A percentile compares a stretch with the other conserved stretches of the same genome.
Evolutionary conservation across 2,113 vertebrate genomes (phyloP).

Genomic region (Lasiurus borealis): DNA sequence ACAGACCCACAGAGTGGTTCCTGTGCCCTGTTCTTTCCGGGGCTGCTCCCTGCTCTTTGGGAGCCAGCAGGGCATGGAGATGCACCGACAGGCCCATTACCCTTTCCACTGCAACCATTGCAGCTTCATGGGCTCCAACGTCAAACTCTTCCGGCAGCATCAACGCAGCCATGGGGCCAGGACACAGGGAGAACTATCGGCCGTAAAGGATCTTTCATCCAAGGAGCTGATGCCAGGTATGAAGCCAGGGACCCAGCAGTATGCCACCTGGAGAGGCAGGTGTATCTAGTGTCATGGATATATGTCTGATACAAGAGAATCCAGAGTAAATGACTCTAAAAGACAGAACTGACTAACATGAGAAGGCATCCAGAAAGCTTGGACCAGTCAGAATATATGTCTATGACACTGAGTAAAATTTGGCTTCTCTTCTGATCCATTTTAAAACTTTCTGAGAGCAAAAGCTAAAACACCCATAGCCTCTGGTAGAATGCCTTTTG

Average conservation of each 20-base stretch:
- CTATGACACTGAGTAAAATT: background rate
- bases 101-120: constrained; percentile 91
- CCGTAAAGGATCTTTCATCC: background rate
- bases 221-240: constrained; percentile 71
- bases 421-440: constrained; percentile 28
- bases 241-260: background rate
- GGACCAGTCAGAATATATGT: background rate
- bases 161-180: constrained; percentile 77
- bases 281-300: background rate
- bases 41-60: constrained; percentile 88
- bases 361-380: constrained; percentile 24
- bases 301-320: background rate
- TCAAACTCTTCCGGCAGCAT: constrained; percentile 89
- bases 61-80: constrained; percentile 88
- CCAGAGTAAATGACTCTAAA: background rate
- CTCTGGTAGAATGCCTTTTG: background rate
- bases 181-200: constrained; percentile 45
- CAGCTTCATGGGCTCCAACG: constrained; percentile 87
- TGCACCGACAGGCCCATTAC: constrained; percentile 87
- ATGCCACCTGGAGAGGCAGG: background rate
- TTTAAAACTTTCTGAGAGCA: constrained; percentile 43
- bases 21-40: constrained; percentile 86
- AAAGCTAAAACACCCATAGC: background rate
- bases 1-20: constrained; percentile 80
- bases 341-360: background rate